Evolutionary conservation across 2,888 invertebrate species (phyloP).

Genomic region (Nomada fucata): DNA sequence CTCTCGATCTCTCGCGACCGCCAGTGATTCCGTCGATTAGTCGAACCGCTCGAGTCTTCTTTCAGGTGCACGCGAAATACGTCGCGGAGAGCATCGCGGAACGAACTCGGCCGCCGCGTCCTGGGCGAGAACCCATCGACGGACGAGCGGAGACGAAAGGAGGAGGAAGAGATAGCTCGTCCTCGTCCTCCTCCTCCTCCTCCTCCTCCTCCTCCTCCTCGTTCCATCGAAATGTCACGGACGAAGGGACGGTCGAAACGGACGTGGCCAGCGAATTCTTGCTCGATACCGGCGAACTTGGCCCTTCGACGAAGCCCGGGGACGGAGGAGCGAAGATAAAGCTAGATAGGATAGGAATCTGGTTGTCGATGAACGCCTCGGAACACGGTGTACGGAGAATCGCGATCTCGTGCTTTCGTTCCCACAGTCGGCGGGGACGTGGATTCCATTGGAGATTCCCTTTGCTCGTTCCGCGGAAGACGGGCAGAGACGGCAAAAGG

Average conservation of each 20-base stretch:
- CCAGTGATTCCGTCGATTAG: conserved; percentile 3
- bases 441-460: conserved; percentile 79
- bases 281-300: conserved; percentile 7
- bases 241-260: neutral
- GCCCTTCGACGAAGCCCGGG: neutral
- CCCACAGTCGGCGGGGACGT: conserved; percentile 80
- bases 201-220: no score
- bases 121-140: neutral
- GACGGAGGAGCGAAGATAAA: conserved; percentile 33
- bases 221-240: no score
- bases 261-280: conserved; percentile 34
- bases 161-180: neutral
- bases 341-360: conserved; percentile 67
- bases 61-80: neutral
- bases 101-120: no score
- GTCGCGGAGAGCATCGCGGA: no score
- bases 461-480: conserved; percentile 64
- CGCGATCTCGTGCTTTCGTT: conserved; percentile 75
- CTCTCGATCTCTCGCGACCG: conserved; percentile 13
- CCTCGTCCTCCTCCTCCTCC: no score
- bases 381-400: conserved; percentile 70
- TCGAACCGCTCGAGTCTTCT: neutral
- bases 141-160: neutral
- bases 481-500: conserved; percentile 40
- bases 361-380: conserved; percentile 68